Evolutionary conservation across 2,888 invertebrate species (phyloP).

Genomic region (Euclidia mi): DNA sequence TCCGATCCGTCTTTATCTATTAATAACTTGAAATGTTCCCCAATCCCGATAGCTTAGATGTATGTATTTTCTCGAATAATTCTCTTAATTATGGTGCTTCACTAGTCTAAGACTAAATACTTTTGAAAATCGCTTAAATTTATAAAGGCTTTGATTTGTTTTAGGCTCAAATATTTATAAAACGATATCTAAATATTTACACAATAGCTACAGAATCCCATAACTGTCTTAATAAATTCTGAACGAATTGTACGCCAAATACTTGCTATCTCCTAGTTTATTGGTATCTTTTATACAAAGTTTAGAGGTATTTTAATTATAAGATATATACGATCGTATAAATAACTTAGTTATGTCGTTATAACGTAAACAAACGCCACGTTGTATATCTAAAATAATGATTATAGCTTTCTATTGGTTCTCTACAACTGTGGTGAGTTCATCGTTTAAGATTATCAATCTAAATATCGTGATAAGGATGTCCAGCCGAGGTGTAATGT

Average conservation of each 20-base stretch:
- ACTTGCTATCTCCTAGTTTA: conserved; percentile 35
- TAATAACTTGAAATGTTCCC: too few relatives aligned
- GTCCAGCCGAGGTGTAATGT: conserved; percentile 2
- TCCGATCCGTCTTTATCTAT: too few relatives aligned
- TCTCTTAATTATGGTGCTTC: too few relatives aligned
- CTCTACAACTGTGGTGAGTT: not conserved
- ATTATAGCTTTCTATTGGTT: not conserved
- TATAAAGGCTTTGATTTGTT: conserved; percentile 44
- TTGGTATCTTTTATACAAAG: conserved; percentile 34
- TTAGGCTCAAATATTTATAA: conserved; percentile 45
- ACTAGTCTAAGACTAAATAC: not conserved
- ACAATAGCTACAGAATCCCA: conserved; percentile 36
- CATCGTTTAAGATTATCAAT: not conserved
- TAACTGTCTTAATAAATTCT: conserved; percentile 48
- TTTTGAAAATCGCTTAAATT: conserved; percentile 9
- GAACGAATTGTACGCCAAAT: conserved; percentile 38
- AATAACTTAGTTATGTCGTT: not conserved
- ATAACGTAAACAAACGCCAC: conserved; percentile 1
- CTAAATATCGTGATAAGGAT: conserved; percentile 13
- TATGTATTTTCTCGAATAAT: too few relatives aligned
- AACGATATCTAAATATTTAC: conserved; percentile 48
- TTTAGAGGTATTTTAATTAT: conserved; percentile 21
- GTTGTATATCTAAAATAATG: not conserved
- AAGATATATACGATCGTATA: conserved; percentile 2
- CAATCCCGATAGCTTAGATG: too few relatives aligned